phyloP scores from a whole-genome alignment of 2,888 invertebrate species.

The Drosophila monieri region DNA sequence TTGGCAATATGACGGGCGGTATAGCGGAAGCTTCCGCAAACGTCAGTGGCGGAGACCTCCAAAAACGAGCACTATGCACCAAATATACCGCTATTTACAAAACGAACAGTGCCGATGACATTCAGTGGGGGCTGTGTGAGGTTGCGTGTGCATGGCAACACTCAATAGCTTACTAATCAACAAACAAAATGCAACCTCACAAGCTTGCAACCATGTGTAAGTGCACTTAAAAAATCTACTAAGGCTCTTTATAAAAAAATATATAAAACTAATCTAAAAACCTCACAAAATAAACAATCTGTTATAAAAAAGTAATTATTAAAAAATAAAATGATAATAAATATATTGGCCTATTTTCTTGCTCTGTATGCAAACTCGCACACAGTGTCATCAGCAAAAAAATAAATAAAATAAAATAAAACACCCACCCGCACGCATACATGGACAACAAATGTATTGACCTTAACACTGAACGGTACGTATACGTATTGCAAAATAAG shows the following conservation, averaged over 20 bases:
- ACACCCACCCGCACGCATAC: conserved; percentile 34
- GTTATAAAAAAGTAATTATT: not conserved
- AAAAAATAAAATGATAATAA: not conserved
- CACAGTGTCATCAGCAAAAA: not conserved
- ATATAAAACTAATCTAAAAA: not conserved
- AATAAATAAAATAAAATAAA: not conserved
- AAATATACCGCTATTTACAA: conserved; percentile 43
- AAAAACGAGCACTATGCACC: conserved; percentile 32
- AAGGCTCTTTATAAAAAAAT: no score
- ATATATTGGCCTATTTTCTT: not conserved
- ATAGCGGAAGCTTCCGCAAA: conserved; percentile 61
- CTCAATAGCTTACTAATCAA: conserved; percentile 70
- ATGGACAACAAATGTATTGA: conserved; percentile 68
- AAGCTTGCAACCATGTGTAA: conserved; percentile 31
- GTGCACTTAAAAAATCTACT: not conserved
- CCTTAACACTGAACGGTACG: conserved; percentile 79
- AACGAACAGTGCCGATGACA: conserved; percentile 47
- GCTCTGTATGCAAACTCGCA: conserved; percentile 15
- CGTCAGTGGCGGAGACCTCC: conserved; percentile 52
- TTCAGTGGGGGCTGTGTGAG: conserved; percentile 17
- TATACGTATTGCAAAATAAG: conserved; percentile 49
- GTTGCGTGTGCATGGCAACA: conserved; percentile 43
- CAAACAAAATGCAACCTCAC: conserved; percentile 61
- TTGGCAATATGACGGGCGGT: conserved; percentile 1
- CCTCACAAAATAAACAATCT: not conserved